Base-by-base conservation (phyloP, 2,888 invertebrate genomes). In the Oasisia sp. region DNA sequence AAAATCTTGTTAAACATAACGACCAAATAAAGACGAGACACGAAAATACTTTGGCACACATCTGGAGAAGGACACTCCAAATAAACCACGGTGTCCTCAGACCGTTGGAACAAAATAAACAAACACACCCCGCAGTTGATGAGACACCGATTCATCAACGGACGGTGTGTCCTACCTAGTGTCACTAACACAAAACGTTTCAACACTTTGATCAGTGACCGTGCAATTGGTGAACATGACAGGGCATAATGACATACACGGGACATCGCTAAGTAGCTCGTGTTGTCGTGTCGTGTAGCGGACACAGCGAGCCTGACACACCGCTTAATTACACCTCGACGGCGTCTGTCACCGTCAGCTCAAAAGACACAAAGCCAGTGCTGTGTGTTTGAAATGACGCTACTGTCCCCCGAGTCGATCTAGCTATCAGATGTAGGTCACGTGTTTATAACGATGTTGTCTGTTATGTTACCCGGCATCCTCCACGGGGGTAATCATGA, bases 151-250 rank as follows among this genome's bases (percentile, higher is more conserved):
- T 19, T 27, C 74, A 74, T 74, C n/a, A 74, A 74, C 74, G 7
- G 3, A 74, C 74, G 5, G 27, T 74, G 56, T 74, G 74, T 74
- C n/a, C 27, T 74, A 14, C 74, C 74, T 74, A 19, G 74, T 74
- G 74, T 74, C 74, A 27, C 8, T 19, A 74, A 74, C 74, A 74
- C 74, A 74, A 74, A 74, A 74, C 74, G n/a, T 7, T n/a, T 74
- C 74, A n/a, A 74, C 74, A 74, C 74, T 74, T 74, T 74, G 74
- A 74, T 74, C 74, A 74, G 19, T 74, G 74, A 74, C 27, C 74
- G 74, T 74, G 74, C 74, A n/a, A n/a, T 74, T 74, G 27, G 27
- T 74, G 74, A 27, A 74, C 74, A 74, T 74, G 74, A 74, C 74
- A 19, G 74, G 14, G 1, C 27, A 74, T 74, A 74, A 74, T 74